Evolutionary conservation across 92 coral and sea anemone species (phyloP).

Genomic region (Virgularia gustaviana): DNA sequence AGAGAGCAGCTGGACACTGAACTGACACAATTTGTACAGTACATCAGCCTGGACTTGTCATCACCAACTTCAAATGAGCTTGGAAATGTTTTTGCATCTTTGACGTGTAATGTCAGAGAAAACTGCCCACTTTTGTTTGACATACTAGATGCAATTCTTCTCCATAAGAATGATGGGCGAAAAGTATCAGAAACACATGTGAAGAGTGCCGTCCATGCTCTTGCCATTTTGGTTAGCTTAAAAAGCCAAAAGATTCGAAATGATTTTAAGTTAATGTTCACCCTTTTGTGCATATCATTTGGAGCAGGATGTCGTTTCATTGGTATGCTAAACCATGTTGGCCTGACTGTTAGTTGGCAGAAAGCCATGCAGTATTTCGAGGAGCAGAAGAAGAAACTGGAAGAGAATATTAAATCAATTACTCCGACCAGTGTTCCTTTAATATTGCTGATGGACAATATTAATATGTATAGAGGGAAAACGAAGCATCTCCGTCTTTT

Average conservation of each 20-base stretch:
- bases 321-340: slow-evolving; percentile 38
- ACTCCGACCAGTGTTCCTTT: slow-evolving; percentile 34
- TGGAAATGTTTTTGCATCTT: slow-evolving; percentile 22
- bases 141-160: slow-evolving; percentile 32
- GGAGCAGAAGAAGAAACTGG: background rate
- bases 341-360: slow-evolving; percentile 44
- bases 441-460: slow-evolving; percentile 43
- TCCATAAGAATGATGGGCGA: slow-evolving; percentile 39
- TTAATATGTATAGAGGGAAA: slow-evolving; percentile 44
- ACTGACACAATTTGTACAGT: slow-evolving; percentile 23
- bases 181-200: slow-evolving; percentile 31
- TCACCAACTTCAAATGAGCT: slow-evolving; percentile 18
- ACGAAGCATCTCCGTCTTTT: slow-evolving; percentile 36
- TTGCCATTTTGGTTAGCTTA: slow-evolving; percentile 40
- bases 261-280: slow-evolving; percentile 38
- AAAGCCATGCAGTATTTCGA: slow-evolving; percentile 47
- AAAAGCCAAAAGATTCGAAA: slow-evolving; percentile 39
- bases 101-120: slow-evolving; percentile 21
- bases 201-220: slow-evolving; percentile 36
- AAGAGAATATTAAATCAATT: background rate
- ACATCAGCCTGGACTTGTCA: slow-evolving; percentile 20
- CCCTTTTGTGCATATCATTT: slow-evolving; percentile 37
- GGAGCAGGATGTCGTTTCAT: slow-evolving; percentile 41
- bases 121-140: slow-evolving; percentile 33
- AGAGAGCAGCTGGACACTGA: slow-evolving; percentile 19